Percentiles rank a stretch among this genome's conserved stretches.
phyloP scores from a whole-genome alignment of 2,797 vertebrate genomes.

The Pristis pectinata region DNA sequence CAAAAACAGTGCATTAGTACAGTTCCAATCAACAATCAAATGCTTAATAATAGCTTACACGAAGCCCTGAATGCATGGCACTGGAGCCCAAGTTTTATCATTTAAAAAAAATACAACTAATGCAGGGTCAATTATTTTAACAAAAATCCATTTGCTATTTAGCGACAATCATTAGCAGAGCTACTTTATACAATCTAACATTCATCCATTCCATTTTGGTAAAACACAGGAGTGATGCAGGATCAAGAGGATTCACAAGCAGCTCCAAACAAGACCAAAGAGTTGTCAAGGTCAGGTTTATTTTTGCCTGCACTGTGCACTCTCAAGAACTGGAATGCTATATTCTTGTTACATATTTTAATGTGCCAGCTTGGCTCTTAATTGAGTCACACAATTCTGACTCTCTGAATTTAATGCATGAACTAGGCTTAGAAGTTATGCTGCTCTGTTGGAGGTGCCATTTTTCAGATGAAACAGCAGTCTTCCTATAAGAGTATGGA shows the following conservation, averaged over 20 bases:
- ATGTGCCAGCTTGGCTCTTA: background rate
- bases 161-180: background rate
- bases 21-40: conserved; percentile 1
- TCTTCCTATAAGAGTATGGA: background rate
- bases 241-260: background rate
- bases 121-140: background rate
- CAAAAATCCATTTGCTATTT: background rate
- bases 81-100: background rate
- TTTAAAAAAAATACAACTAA: too few relatives aligned
- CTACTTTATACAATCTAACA: background rate
- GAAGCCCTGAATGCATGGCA: background rate
- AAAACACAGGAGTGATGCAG: background rate
- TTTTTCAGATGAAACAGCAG: background rate
- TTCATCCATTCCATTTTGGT: background rate
- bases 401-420: background rate
- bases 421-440: background rate
- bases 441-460: background rate
- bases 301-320: background rate
- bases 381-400: background rate
- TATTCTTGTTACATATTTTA: background rate
- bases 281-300: background rate
- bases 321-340: background rate
- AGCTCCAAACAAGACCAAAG: background rate
- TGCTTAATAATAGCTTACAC: background rate
- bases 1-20: conserved; percentile 14